phyloP scores from a whole-genome alignment of 2,113 vertebrate genomes.

The Tenebrosternarchus preto region DNA sequence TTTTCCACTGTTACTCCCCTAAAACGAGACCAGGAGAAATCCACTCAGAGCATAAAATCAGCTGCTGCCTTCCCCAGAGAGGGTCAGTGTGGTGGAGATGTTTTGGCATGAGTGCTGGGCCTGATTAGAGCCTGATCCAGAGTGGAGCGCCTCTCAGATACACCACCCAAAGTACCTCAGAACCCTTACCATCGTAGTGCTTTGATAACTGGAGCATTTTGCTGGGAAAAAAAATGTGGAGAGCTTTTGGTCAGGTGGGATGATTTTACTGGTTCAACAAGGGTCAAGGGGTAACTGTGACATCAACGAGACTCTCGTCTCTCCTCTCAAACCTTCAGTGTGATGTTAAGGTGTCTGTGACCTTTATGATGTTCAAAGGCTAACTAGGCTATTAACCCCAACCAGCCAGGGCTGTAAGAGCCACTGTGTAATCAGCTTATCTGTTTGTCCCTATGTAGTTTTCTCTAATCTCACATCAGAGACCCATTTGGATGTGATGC shows the following conservation, averaged over 20 bases:
- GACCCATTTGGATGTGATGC: background rate
- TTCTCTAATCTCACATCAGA: slow-evolving; percentile 18
- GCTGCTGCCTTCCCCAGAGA: background rate
- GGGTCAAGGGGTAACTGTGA: background rate
- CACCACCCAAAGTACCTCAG: background rate
- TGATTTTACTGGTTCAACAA: background rate
- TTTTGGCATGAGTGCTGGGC: background rate
- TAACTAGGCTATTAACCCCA: background rate
- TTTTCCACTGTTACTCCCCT: slow-evolving; percentile 44
- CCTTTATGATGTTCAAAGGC: background rate
- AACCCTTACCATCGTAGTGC: background rate
- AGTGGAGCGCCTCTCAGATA: background rate
- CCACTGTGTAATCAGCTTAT: slow-evolving; percentile 8
- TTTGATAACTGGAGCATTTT: slow-evolving; percentile 19
- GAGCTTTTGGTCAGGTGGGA: background rate
- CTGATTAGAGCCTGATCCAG: background rate
- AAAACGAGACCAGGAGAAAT: slow-evolving; percentile 52
- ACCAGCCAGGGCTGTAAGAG: background rate
- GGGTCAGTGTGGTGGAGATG: slow-evolving; percentile 18
- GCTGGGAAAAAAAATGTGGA: background rate
- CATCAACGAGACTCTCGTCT: background rate
- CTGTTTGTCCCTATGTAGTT: background rate
- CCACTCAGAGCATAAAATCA: slow-evolving; percentile 58
- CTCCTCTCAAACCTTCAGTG: background rate
- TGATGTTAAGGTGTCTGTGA: background rate